Evolutionary conservation across 2,797 vertebrate species (phyloP), one percentile per base, ranked within the genome.

Genomic region (Myoxocephalus aenaeus): DNA sequence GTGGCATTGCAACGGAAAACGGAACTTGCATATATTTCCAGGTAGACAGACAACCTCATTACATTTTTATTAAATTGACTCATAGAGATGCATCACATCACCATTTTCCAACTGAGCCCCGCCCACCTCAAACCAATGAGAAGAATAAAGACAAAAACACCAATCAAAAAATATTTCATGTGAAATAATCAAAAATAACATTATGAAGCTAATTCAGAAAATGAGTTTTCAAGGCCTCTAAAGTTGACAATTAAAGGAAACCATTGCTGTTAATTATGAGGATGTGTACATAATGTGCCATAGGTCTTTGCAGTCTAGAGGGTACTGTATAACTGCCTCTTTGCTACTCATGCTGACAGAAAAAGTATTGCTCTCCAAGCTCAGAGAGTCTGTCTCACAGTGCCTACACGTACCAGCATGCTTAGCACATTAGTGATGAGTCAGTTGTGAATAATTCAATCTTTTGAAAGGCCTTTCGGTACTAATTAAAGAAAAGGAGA

Each of bases 351-450:
- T 13, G 9, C 22, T 51, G 25, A 50, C 50, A 71, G 29, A 77
- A 63, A 70, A 72, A 54, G 42, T 3, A 70, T 74, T 82, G 64
- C 65, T 75, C 78, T 69, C 15, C 18, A 9, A 29, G n/a, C 29
- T 34, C 44, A 54, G 34, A 64, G 48, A 38, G 73, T 48, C 58
- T 57, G 40, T 70, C 29, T 77, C 65, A 57, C 59, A 27, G 48
- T 67, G 46, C 77, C 75, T 77, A 80, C 84, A 76, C 77, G 78
- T 80, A 75, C 76, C 84, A 82, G 74, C 86, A 81, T 80, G 86
- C 59, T 68, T 73, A 22, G 14, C 68, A 85, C 68, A 61, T 75
- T 44, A 54, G 32, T 25, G 58, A 73, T 78, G 76, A 88, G 54
- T 83, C 80, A 86, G 66, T 11, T 27, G 32, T 65, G 64, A 84